Percentiles rank a stretch among this genome's conserved stretches.
Conservation (phyloP, 2,797 vertebrate genomes). For the Sarcoramphus papa region DNA sequence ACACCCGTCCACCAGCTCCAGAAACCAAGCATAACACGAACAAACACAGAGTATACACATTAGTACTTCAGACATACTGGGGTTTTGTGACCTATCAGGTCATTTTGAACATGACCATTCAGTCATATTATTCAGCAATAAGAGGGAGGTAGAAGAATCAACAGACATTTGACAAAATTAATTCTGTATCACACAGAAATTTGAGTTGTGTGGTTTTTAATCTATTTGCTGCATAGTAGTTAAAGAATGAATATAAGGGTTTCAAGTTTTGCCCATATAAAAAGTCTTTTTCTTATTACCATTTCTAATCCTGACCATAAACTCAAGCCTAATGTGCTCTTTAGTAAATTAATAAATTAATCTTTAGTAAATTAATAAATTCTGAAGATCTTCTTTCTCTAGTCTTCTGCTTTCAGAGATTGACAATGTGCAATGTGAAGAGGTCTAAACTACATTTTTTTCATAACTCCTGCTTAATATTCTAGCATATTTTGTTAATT, state of each 20-base stretch:
- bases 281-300: neutral
- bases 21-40: neutral
- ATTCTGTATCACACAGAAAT: rapidly evolving
- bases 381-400: neutral
- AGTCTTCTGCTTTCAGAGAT: neutral
- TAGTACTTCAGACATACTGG: neutral
- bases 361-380: neutral
- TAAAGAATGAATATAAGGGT: neutral
- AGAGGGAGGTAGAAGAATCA: neutral
- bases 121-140: neutral
- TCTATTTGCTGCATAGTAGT: neutral
- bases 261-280: neutral
- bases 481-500: neutral
- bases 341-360: neutral
- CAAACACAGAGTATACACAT: neutral
- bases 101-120: neutral
- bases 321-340: neutral
- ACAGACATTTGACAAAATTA: neutral
- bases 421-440: neutral
- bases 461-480: neutral
- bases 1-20: neutral
- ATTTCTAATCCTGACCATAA: neutral
- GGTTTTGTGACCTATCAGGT: neutral
- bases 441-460: neutral
- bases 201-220: neutral